A percentile compares a stretch with the other conserved stretches of the same genome.
Conservation (phyloP, 2,113 vertebrate species). For the Apodemus sylvaticus region DNA sequence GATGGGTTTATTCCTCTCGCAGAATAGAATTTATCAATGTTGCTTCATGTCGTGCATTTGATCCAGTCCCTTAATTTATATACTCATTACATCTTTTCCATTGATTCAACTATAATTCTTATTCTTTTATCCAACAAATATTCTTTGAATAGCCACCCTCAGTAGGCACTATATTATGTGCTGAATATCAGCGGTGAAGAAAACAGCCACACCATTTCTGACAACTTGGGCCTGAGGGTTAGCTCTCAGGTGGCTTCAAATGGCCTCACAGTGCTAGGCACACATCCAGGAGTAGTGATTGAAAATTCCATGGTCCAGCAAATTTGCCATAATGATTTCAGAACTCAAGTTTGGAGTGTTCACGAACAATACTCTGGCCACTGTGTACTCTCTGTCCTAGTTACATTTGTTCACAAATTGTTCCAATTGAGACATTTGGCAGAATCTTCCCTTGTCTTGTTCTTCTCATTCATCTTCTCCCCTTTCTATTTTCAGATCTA, state of each 20-base stretch:
- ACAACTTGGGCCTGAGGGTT: background rate
- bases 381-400: background rate
- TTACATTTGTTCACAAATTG: background rate
- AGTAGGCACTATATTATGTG: background rate
- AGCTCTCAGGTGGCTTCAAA: background rate
- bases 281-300: background rate
- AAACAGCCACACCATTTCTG: background rate
- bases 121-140: background rate
- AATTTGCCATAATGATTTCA: background rate
- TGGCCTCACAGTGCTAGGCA: background rate
- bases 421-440: background rate
- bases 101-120: background rate
- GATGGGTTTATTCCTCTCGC: background rate
- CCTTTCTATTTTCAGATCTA: constrained; percentile 10
- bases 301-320: background rate
- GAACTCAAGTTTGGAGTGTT: background rate
- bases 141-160: background rate
- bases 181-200: background rate
- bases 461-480: background rate
- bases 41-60: constrained; percentile 18
- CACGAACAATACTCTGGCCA: background rate
- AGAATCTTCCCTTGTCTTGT: background rate
- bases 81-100: background rate
- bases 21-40: background rate
- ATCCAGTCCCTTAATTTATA: constrained; percentile 8